Percentiles rank a stretch among this genome's conserved stretches.
These are phyloP conservation scores for Gallinago jamesoni DNA, from an alignment of 2,113 vertebrate genomes.

Conservation along the genomic window DNA sequence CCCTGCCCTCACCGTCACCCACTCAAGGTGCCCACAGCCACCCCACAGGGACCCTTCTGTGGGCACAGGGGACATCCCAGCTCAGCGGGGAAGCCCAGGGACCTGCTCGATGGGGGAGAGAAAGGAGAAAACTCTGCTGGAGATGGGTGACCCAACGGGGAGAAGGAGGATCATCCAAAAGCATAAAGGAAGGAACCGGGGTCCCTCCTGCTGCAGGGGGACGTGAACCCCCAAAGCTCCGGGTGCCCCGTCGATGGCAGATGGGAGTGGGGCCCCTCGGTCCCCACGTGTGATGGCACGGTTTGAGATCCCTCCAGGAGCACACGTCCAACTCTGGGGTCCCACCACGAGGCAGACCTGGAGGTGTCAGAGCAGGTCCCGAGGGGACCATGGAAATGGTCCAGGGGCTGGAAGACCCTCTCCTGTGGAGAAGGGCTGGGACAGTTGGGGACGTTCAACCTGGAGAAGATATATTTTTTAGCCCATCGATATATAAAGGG, in stretches of 20 bases:
- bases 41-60: not conserved
- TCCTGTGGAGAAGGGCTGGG: not conserved
- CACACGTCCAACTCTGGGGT: too few relatives aligned
- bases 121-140: not conserved
- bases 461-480: not conserved
- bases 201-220: not conserved
- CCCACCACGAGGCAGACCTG: not conserved
- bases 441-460: not conserved
- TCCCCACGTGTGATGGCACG: not conserved
- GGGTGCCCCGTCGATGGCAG: rapidly evolving
- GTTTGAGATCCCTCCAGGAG: not conserved
- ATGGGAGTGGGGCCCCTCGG: not conserved
- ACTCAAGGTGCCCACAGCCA: not conserved
- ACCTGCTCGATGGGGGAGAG: not conserved
- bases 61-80: rapidly evolving
- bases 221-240: rapidly evolving
- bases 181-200: not conserved
- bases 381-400: not conserved
- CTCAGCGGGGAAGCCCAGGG: rapidly evolving
- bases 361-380: not conserved
- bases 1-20: not conserved
- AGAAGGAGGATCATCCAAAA: not conserved
- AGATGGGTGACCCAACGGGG: not conserved
- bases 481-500: rapidly evolving
- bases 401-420: not conserved